A percentile compares a stretch with the other conserved stretches of the same genome.
Evolutionary conservation across 2,888 invertebrate genomes (phyloP).

Genomic region (Thymelicus lineola): DNA sequence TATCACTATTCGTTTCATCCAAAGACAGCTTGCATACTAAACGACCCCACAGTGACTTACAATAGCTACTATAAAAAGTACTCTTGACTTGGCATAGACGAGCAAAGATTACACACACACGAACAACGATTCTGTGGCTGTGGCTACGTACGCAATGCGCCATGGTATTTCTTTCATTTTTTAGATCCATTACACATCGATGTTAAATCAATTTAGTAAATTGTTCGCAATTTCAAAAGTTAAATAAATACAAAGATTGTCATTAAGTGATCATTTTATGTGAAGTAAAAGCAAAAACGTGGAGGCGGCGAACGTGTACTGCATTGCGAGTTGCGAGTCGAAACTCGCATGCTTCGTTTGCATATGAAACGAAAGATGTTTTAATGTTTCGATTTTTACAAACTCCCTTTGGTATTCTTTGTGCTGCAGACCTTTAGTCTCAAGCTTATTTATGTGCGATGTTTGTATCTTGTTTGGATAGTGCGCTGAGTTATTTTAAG

Average conservation of each 20-base stretch:
- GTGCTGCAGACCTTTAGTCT: constrained; percentile 54
- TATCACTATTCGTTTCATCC: constrained; percentile 55
- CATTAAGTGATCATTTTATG: neutral
- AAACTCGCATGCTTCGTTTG: constrained; percentile 60
- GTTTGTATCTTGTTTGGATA: constrained; percentile 21
- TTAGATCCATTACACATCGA: no score
- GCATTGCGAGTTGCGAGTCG: constrained; percentile 53
- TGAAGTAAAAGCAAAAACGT: constrained; percentile 41
- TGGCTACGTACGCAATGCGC: constrained; percentile 18
- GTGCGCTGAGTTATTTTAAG: constrained; percentile 32
- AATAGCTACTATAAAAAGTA: constrained; percentile 68
- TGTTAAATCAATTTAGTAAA: no score
- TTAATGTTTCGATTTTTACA: constrained; percentile 73
- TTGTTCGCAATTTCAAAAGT: neutral
- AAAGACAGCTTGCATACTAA: constrained; percentile 66
- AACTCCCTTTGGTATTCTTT: constrained; percentile 58
- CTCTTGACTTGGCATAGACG: constrained; percentile 10
- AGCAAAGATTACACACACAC: neutral
- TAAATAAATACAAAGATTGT: no score
- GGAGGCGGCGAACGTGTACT: constrained; percentile 56
- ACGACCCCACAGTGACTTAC: constrained; percentile 62
- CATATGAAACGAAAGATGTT: constrained; percentile 73
- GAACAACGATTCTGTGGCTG: no score
- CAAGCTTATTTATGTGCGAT: constrained; percentile 48
- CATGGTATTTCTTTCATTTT: constrained; percentile 6